These are phyloP conservation scores for Hemistola chrysoprasaria DNA, from an alignment of 2,888 invertebrate genomes.

Conservation along the genomic window DNA sequence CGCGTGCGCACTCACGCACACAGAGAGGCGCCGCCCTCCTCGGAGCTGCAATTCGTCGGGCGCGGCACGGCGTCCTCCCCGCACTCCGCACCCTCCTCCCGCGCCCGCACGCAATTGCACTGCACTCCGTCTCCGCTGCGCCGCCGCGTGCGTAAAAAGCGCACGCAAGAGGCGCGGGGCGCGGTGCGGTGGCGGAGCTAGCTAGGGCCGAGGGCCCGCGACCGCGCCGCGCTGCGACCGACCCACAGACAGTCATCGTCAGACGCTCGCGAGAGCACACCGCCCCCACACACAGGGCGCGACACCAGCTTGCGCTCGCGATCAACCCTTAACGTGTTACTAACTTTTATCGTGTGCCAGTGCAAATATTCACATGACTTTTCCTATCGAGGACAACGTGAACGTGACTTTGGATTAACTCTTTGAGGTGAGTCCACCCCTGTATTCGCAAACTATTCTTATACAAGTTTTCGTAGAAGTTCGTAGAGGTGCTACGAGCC, in stretches of 20 bases:
- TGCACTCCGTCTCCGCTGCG: slow-evolving; percentile 70
- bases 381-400: slow-evolving; percentile 32
- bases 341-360: slow-evolving; percentile 66
- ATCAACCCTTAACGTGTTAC: slow-evolving; percentile 65
- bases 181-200: slow-evolving; percentile 48
- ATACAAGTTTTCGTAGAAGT: slow-evolving; percentile 20
- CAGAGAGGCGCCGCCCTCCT: slow-evolving; percentile 62
- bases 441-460: slow-evolving; percentile 14
- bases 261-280: slow-evolving; percentile 74
- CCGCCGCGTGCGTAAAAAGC: slow-evolving; percentile 79
- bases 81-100: slow-evolving; percentile 46
- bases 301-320: slow-evolving; percentile 46
- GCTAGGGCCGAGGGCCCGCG: slow-evolving; percentile 36
- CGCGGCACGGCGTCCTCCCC: slow-evolving; percentile 44
- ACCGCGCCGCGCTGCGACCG: slow-evolving; percentile 46
- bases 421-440: slow-evolving; percentile 26
- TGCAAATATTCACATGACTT: slow-evolving; percentile 55
- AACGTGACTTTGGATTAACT: slow-evolving; percentile 31
- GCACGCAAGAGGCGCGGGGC: slow-evolving; percentile 74
- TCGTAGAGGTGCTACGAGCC: slow-evolving; percentile 49
- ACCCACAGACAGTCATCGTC: slow-evolving; percentile 62
- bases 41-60: slow-evolving; percentile 79
- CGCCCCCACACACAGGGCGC: slow-evolving; percentile 72
- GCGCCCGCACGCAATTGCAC: slow-evolving; percentile 78
- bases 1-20: slow-evolving; percentile 73